Conservation (phyloP, 1,140 invertebrate species). For the Laupala kohalensis region DNA sequence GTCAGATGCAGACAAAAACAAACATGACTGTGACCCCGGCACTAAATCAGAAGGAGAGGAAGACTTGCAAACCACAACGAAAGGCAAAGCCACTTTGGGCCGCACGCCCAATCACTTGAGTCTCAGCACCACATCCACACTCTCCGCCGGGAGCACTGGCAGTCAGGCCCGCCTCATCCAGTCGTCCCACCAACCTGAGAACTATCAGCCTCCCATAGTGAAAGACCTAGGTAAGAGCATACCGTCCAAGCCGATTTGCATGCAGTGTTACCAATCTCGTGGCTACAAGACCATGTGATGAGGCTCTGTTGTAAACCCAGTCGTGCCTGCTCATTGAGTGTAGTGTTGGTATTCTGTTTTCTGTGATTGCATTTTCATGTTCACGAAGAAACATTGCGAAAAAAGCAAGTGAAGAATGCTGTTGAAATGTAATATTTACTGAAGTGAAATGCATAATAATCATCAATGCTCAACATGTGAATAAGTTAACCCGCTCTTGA, state of each 20-base stretch:
- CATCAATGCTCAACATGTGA: too few relatives aligned
- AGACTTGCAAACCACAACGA: slow-evolving; percentile 49
- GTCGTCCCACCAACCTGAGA: slow-evolving; percentile 80
- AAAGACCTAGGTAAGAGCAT: slow-evolving; percentile 81
- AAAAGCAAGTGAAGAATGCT: too few relatives aligned
- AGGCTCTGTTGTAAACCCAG: not conserved
- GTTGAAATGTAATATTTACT: too few relatives aligned
- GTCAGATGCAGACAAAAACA: slow-evolving; percentile 19
- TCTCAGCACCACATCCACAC: slow-evolving; percentile 80
- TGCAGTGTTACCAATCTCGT: slow-evolving; percentile 44
- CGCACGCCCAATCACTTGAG: slow-evolving; percentile 84
- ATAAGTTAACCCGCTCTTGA: too few relatives aligned
- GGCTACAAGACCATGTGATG: slow-evolving; percentile 25
- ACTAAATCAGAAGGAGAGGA: slow-evolving; percentile 80
- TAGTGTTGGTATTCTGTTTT: too few relatives aligned
- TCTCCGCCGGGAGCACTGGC: slow-evolving; percentile 84
- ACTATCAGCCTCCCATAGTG: slow-evolving; percentile 69
- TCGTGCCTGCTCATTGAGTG: too few relatives aligned
- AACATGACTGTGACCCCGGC: slow-evolving; percentile 49
- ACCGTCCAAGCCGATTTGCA: slow-evolving; percentile 50
- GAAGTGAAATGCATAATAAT: too few relatives aligned
- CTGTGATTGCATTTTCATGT: too few relatives aligned
- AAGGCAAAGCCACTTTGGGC: slow-evolving; percentile 53
- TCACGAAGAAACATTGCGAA: too few relatives aligned
- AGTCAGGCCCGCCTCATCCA: slow-evolving; percentile 86